Evolutionary conservation across 1,140 invertebrate species (phyloP).

Genomic region (Helicoverpa zea): DNA sequence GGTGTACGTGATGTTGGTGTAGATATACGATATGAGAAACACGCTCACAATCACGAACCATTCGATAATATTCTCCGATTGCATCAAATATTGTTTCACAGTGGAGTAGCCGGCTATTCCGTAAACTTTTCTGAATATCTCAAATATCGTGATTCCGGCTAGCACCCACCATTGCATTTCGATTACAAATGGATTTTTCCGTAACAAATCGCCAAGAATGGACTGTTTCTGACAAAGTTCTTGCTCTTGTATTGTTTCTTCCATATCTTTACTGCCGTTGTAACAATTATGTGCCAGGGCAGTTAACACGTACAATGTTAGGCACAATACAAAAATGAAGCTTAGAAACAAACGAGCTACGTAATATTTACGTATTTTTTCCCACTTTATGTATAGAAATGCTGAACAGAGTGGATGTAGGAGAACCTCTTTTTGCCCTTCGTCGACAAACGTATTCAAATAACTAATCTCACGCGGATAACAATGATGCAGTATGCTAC

Average conservation of each 20-base stretch:
- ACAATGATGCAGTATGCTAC: conserved; percentile 92
- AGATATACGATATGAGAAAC: conserved; percentile 93
- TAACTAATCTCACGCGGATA: conserved; percentile 93
- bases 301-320: conserved; percentile 92
- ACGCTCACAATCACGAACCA: conserved; percentile 94
- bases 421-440: conserved; percentile 94
- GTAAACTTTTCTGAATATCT: conserved; percentile 92
- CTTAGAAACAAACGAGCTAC: conserved; percentile 93
- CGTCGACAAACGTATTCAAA: conserved; percentile 93
- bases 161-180: conserved; percentile 93
- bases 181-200: conserved; percentile 91
- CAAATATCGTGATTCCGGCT: conserved; percentile 91
- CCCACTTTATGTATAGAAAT: conserved; percentile 95
- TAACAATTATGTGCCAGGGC: conserved; percentile 93
- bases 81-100: conserved; percentile 92
- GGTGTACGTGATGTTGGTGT: conserved; percentile 91
- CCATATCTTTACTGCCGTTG: conserved; percentile 91
- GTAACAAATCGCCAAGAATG: conserved; percentile 90
- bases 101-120: conserved; percentile 92
- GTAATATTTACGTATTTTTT: conserved; percentile 96
- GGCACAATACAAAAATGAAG: conserved; percentile 92
- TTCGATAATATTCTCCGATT: conserved; percentile 94
- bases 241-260: conserved; percentile 90
- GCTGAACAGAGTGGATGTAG: conserved; percentile 94
- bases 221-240: conserved; percentile 92